Conservation (phyloP, 2,888 invertebrate genomes). For the Griposia aprilina region DNA sequence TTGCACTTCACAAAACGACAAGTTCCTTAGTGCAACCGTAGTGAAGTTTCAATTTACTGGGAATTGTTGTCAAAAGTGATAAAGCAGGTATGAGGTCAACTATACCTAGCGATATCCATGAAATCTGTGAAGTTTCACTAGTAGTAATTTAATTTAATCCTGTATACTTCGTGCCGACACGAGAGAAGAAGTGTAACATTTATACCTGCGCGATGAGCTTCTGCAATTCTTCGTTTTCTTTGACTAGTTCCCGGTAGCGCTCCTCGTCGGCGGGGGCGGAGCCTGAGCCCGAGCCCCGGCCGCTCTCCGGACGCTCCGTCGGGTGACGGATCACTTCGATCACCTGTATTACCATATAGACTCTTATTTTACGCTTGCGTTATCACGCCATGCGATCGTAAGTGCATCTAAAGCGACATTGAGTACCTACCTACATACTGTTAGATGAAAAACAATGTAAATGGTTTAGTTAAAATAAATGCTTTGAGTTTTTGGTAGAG, state of each 20-base stretch:
- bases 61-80: background rate
- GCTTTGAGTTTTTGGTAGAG: too few species aligned
- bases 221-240: constrained; percentile 99
- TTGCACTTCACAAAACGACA: background rate
- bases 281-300: constrained; percentile 95
- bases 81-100: background rate
- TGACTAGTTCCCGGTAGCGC: constrained; percentile 96
- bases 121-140: background rate
- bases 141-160: background rate
- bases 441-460: background rate
- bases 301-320: constrained; percentile 96
- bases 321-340: constrained; percentile 97
- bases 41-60: background rate
- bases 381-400: background rate
- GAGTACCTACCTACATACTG: background rate
- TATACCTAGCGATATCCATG: background rate
- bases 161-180: background rate
- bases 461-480: background rate
- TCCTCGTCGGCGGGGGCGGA: constrained; percentile 98
- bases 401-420: constrained; percentile 28
- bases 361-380: constrained; percentile 23
- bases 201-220: constrained; percentile 97
- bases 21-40: background rate
- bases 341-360: constrained; percentile 88
- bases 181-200: background rate